Conservation (phyloP, 2,113 vertebrate genomes). For the Sphaerodactylus townsendi region DNA sequence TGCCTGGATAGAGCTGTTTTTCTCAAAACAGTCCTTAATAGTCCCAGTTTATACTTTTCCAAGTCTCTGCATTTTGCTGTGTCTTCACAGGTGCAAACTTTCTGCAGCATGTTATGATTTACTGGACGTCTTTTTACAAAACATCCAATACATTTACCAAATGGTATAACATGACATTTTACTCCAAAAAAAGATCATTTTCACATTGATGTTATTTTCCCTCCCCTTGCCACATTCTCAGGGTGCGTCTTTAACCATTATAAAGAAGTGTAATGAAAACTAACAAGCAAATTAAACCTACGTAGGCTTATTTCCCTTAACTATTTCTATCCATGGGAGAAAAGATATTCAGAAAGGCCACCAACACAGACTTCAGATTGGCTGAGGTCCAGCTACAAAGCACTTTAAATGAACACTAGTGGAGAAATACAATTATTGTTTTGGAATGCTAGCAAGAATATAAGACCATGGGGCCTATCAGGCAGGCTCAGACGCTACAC, state of each 20-base stretch:
- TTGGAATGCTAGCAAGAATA: constrained; percentile 73
- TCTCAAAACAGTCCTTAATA: constrained; percentile 26
- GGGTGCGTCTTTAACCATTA: too few relatives aligned
- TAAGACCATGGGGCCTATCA: constrained; percentile 69
- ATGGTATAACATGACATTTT: constrained; percentile 22
- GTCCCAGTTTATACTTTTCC: constrained; percentile 5
- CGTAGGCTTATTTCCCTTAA: constrained; percentile 52
- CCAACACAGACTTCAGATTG: constrained; percentile 52
- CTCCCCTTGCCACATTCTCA: neutral
- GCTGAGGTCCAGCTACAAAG: constrained; percentile 63
- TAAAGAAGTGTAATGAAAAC: constrained; percentile 15
- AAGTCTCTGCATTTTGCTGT: neutral
- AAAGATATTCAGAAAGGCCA: constrained; percentile 49
- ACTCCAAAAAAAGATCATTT: constrained; percentile 40
- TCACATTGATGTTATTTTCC: constrained; percentile 15
- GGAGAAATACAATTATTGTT: constrained; percentile 68
- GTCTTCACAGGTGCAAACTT: constrained; percentile 18
- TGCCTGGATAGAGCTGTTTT: neutral
- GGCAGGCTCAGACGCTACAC: constrained; percentile 38
- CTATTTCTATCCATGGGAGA: constrained; percentile 62
- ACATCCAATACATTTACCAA: neutral
- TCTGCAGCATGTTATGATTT: constrained; percentile 32
- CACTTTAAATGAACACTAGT: constrained; percentile 70
- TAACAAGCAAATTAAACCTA: constrained; percentile 61
- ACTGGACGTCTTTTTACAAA: constrained; percentile 15